Evolutionary conservation across 2,888 invertebrate genomes (phyloP).

Genomic region (Deilephila elpenor): DNA sequence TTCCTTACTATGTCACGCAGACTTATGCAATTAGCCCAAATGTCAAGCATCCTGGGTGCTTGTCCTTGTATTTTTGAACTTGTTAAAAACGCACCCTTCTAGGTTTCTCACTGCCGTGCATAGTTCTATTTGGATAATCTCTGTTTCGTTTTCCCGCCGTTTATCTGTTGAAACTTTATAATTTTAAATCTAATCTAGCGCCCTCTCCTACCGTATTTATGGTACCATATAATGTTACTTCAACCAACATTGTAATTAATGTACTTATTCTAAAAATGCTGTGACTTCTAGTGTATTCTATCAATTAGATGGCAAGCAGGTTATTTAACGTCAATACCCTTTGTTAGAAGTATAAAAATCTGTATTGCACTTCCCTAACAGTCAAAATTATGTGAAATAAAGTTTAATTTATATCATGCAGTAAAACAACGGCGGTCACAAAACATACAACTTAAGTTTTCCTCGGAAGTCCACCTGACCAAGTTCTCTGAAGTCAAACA

Average conservation of each 20-base stretch:
- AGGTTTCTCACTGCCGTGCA: not conserved
- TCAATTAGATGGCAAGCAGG: no score
- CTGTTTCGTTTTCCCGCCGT: constrained; percentile 2
- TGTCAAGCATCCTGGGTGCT: not conserved
- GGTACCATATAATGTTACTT: not conserved
- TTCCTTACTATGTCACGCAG: constrained; percentile 51
- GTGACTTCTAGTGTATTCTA: not conserved
- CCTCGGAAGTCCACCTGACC: no score
- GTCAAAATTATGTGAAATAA: no score
- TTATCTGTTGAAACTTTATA: not conserved
- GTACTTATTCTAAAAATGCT: not conserved
- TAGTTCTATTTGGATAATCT: not conserved
- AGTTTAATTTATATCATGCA: no score
- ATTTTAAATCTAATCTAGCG: not conserved
- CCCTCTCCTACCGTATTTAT: not conserved
- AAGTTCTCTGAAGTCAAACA: no score
- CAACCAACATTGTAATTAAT: not conserved
- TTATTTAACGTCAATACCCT: no score
- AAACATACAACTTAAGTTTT: no score
- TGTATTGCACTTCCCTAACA: no score
- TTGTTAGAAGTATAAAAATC: no score
- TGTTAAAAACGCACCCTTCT: not conserved
- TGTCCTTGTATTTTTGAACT: not conserved
- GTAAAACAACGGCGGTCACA: no score
- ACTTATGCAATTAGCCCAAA: constrained; percentile 39